Evolutionary conservation across 2,797 vertebrate genomes (phyloP), one percentile per base, ranked within the genome.

Genomic region (Hemibagrus guttatus): DNA sequence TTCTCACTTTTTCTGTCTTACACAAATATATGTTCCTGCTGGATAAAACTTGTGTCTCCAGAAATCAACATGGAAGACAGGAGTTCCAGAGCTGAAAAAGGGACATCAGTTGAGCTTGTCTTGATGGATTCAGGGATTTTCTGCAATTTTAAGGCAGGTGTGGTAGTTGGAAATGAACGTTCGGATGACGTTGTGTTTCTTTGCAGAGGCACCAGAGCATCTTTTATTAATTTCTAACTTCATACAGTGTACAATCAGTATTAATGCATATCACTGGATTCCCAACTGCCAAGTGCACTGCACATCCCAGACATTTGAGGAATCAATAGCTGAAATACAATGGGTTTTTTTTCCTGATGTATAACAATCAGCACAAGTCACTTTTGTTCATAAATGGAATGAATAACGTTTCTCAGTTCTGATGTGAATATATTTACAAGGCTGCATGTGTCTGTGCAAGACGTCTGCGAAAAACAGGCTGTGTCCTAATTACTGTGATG

Each of bases 281-380:
- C 75, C 28, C 76, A 86, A 68, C 72, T 76, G 85, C 88, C 87
- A 89, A 89, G 87, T 87, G 61, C 82, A 81, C 42, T 54, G 39
- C 54, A 86, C 42, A 83, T 61, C 85, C 64, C 74, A 71, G 72
- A 86, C 42, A 64, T 54, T 72, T 86, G 82, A 81, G 56, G 64
- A 84, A 69, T 58, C 79, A 9, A 46, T 83, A 49, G 31, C 75
- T 81, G 80, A 86, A 86, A 83, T 19, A n/a, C 35, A 63, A 61
- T 26, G 35, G 42, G 39, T 49, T 78, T 56, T 64, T 72, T 28
- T 19, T 52, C 19, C 56, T 87, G 56, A 35, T 46, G 23, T 79
- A 59, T 39, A 81, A 85, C 80, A 84, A 88, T 89, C 83, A 84
- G 87, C 87, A 90, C 88, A 80, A 83, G 86, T 81, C 87, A 88